Base-by-base conservation (phyloP, 2,888 invertebrate genomes). In the Elysia crispata region DNA sequence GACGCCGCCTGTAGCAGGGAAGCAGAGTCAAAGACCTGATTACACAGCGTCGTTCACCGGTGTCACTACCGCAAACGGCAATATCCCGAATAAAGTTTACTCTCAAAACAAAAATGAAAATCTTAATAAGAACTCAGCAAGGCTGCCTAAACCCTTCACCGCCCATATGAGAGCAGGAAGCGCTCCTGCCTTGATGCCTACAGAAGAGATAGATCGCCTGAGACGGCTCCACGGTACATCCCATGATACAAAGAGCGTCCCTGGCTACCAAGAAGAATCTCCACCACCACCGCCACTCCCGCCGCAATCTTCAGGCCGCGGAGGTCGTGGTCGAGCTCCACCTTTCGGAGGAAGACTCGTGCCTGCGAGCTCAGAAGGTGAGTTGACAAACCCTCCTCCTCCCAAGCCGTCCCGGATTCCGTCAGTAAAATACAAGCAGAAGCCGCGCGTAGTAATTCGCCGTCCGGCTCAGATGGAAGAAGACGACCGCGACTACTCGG, bases 331-430 rank as follows among this genome's bases (percentile, higher is more conserved):
- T 15, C 41, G 31, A 13, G 15, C 70, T 11, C 18, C 23, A 15
- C 0, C 28, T 72, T 83, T 83, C 41, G 77, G 66, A 13, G 50
- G 77, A 18, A 79, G 73, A 77, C 57, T 86, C 50, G 80, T 83
- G 5, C 85, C 85, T 3, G 86, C 89, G 30, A 86, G 84, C 8
- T 90, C 90, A 15, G 90, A 91, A 64, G 87, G 89, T 79, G 84
- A 87, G 76, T 84, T 90, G 25, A 84, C 85, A 49, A 90, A 89
- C 82, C 84, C 88, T 18, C 89, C 92, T 3, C 92, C 92, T 8
- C 92, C 92, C 49, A 93, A 93, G 87, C 93, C 93, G 28, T 92
- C 92, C 85, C 89, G 93, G 66, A 87, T 92, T 49, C 93, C 92
- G 3, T 92, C 92, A 1, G 86, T 92, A 62, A 90, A 89, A 80